Evolutionary conservation across 1,140 invertebrate genomes (phyloP), one percentile per base, ranked within the genome.

Genomic region (Uloborus diversus): DNA sequence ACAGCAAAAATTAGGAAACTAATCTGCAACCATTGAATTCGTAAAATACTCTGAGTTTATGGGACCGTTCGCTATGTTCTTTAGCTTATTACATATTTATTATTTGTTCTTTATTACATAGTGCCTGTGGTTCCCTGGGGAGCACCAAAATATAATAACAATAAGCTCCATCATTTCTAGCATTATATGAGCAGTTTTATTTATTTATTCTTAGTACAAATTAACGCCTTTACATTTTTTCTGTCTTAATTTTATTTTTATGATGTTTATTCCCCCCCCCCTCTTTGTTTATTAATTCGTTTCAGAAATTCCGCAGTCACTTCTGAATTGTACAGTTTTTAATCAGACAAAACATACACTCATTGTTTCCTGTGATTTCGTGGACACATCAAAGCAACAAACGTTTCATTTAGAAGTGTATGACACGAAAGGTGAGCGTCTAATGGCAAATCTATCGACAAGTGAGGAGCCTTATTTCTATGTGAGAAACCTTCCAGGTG

Each of bases 351-450:
- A 14, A 0, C 9, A 23, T 61, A 37, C 53, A 11, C n/a, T 80
- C 11, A 25, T 23, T 3, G 33, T 80, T 20, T 49, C 30, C 4
- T 80, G 78, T n/a, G 61, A 90, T 51, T 90, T 92, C 0, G 93
- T 93, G 20, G 91, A 91, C 83, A 92, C 94, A 82, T 93, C 93
- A 13, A 89, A 94, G 28, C 89, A 91, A n/a, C 94, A 95, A 86
- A 91, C 91, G 84, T 96, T 95, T 86, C 87, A 94, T 51, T 87
- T 95, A 62, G 93, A 95, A 87, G 92, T 94, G 59, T 89, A 91
- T 79, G 92, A 92, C 85, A 62, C 76, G 33, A 35, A 53, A 23
- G 27, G 42, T 13, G 68, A 73, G 23, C 13, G 66, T 14, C 14
- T 84, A 4, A 23, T 56, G 4, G 53, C 37, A 3, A 84, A 84